A percentile compares a stretch with the other conserved stretches of the same genome.
phyloP scores from a whole-genome alignment of 2,888 invertebrate genomes.

The Notodonta ziczac region DNA sequence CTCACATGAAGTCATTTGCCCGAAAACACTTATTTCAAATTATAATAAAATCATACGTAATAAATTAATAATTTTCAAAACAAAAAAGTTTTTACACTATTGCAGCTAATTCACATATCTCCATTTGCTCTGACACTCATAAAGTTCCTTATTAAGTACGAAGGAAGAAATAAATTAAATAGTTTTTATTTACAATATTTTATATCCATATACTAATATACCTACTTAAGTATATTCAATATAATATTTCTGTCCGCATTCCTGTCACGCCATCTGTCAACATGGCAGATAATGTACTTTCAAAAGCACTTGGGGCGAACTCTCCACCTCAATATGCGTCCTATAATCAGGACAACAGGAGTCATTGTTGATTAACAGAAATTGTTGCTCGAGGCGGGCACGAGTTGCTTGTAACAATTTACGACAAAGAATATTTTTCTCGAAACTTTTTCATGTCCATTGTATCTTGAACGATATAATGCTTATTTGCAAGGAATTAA shows the following conservation, averaged over 20 bases:
- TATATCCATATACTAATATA: background rate
- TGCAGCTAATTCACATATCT: background rate
- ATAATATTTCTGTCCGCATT: slow-evolving; percentile 23
- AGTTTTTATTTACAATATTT: slow-evolving; percentile 45
- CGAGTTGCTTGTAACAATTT: slow-evolving; percentile 13
- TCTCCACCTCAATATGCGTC: slow-evolving; percentile 19
- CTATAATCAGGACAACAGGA: slow-evolving; percentile 3
- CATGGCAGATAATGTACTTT: slow-evolving; percentile 4
- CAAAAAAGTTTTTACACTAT: background rate
- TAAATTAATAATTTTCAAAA: background rate
- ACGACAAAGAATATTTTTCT: background rate
- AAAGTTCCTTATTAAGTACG: slow-evolving; percentile 55
- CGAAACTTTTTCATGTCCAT: background rate
- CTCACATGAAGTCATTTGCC: no score
- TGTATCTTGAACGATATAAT: background rate
- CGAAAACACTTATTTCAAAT: no score
- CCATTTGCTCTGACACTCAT: slow-evolving; percentile 20
- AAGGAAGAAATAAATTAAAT: slow-evolving; percentile 63
- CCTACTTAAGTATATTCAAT: background rate
- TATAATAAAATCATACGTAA: no score
- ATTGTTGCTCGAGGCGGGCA: slow-evolving; percentile 19
- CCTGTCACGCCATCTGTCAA: slow-evolving; percentile 31
- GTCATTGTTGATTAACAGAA: slow-evolving; percentile 17
- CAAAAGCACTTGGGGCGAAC: slow-evolving; percentile 14
- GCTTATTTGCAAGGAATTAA: background rate